Conservation (phyloP, 2,888 invertebrate genomes). For the Choristoneura rosaceana region DNA sequence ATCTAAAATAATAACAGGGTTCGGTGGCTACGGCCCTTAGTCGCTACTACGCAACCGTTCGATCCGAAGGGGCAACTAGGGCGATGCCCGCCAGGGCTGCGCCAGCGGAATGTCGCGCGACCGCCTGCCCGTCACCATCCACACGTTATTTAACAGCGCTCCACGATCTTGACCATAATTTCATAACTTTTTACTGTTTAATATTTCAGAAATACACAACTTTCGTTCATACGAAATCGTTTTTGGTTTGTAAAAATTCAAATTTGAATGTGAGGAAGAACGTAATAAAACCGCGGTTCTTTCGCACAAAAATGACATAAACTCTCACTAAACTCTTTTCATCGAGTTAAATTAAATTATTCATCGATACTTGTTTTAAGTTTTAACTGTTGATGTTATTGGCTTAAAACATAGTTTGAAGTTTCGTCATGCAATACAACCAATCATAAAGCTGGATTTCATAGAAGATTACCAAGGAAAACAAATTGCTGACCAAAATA, state of each 20-base stretch:
- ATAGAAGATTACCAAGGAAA: not conserved
- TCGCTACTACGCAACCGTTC: slow-evolving; percentile 80
- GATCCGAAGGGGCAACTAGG: slow-evolving; percentile 83
- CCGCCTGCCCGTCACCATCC: slow-evolving; percentile 53
- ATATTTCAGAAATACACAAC: slow-evolving; percentile 11
- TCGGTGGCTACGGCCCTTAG: slow-evolving; percentile 62
- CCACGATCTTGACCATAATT: slow-evolving; percentile 30
- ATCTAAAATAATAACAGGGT: slow-evolving; percentile 53
- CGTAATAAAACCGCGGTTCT: slow-evolving; percentile 65
- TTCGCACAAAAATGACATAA: slow-evolving; percentile 60
- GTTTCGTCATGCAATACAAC: not conserved
- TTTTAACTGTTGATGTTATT: not conserved
- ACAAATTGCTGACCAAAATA: not conserved
- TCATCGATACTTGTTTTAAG: not conserved
- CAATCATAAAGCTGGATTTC: not conserved
- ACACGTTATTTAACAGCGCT: slow-evolving; percentile 27
- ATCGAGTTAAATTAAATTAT: slow-evolving; percentile 8
- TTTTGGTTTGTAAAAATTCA: slow-evolving; percentile 53
- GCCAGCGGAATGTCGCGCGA: slow-evolving; percentile 78
- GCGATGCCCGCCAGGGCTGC: slow-evolving; percentile 83
- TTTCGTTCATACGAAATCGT: slow-evolving; percentile 20
- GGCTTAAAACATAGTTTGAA: not conserved
- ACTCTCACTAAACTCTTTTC: slow-evolving; percentile 15
- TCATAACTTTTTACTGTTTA: not conserved
- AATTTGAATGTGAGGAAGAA: slow-evolving; percentile 58